Conservation (phyloP, 1,140 invertebrate genomes). For the Zaprionus kolodkinae region DNA sequence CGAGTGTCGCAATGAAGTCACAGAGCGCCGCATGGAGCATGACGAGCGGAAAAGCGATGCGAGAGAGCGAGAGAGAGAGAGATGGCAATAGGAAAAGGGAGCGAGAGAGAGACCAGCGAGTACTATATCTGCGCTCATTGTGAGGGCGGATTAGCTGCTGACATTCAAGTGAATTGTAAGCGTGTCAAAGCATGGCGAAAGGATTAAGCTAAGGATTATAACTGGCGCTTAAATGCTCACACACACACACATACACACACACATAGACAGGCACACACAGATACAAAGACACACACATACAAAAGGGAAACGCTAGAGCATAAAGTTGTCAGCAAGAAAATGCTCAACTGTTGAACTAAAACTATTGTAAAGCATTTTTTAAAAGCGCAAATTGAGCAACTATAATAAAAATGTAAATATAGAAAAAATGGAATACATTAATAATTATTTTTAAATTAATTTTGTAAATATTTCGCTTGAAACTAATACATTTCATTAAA, state of each 20-base stretch:
- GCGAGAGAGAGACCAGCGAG: background rate
- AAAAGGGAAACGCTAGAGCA: background rate
- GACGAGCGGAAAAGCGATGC: background rate
- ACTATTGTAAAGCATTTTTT: background rate
- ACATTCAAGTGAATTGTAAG: constrained; percentile 79
- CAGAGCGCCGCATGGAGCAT: background rate
- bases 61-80: background rate
- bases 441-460: background rate
- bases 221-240: constrained; percentile 33
- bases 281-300: background rate
- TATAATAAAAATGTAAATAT: background rate
- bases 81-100: too few relatives aligned
- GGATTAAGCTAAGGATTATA: constrained; percentile 75
- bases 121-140: constrained; percentile 47
- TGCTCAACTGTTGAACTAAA: background rate
- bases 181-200: constrained; percentile 75
- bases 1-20: constrained; percentile 53
- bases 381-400: background rate
- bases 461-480: too few relatives aligned
- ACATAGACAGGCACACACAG: background rate
- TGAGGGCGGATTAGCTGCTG: constrained; percentile 71
- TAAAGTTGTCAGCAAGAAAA: constrained; percentile 33
- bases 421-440: background rate
- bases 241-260: constrained; percentile 1
- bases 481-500: too few relatives aligned